These are phyloP conservation scores for Nettapus auritus DNA, from an alignment of 2,113 vertebrate genomes.

Conservation along the genomic window DNA sequence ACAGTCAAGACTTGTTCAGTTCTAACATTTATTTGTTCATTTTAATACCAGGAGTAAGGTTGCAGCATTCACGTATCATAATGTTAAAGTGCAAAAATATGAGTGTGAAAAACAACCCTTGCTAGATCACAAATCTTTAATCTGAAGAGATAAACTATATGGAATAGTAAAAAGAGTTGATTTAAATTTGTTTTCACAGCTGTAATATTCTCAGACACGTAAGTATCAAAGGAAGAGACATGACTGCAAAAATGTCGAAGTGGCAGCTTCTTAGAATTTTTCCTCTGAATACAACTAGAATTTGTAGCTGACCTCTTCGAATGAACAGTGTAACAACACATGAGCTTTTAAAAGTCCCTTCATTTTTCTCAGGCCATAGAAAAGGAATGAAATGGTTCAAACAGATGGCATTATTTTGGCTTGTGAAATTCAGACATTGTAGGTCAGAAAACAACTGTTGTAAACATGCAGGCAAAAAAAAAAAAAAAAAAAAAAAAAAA, in stretches of 20 bases:
- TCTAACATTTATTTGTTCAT: constrained; percentile 70
- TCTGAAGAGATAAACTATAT: constrained; percentile 38
- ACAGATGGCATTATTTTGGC: constrained; percentile 20
- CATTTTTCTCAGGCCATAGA: background rate
- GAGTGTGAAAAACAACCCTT: constrained; percentile 43
- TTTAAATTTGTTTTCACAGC: constrained; percentile 21
- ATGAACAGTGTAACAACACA: background rate
- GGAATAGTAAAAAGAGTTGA: constrained; percentile 23
- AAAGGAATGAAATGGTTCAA: background rate
- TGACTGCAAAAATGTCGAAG: constrained; percentile 29
- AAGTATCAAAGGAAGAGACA: constrained; percentile 29
- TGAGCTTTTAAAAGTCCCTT: constrained; percentile 16
- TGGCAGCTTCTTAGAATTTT: background rate
- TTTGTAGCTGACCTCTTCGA: constrained; percentile 34
- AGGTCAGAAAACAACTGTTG: constrained; percentile 46
- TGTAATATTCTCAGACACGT: constrained; percentile 28
- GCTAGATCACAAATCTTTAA: constrained; percentile 58
- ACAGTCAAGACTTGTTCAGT: constrained; percentile 62
- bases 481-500: too few species aligned
- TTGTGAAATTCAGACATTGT: constrained; percentile 38
- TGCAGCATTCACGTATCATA: background rate
- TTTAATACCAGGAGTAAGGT: constrained; percentile 63
- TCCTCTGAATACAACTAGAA: constrained; percentile 37
- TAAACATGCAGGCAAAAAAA: constrained; percentile 15
- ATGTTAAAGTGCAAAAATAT: constrained; percentile 26